Evolutionary conservation across 2,113 vertebrate species (phyloP).

Genomic region (Plectropomus leopardus): DNA sequence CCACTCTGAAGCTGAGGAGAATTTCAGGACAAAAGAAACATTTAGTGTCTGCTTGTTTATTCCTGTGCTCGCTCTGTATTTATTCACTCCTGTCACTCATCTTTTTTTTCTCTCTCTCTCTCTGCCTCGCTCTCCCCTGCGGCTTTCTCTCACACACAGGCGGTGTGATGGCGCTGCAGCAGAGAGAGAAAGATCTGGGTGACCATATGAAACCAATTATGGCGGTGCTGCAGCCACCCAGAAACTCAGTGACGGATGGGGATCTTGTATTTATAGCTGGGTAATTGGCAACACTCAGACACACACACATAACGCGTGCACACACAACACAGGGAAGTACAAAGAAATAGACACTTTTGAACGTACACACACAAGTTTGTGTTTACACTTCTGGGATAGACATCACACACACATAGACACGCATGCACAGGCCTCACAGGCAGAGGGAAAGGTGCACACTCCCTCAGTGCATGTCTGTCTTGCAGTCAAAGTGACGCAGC

Average conservation of each 20-base stretch:
- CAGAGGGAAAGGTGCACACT: conserved; percentile 53
- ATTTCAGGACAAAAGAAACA: conserved; percentile 78
- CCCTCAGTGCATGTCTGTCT: conserved; percentile 23
- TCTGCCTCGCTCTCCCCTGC: conserved; percentile 74
- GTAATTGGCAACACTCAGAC: conserved; percentile 99
- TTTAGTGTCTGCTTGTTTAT: conserved; percentile 86
- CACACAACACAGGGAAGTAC: conserved; percentile 51
- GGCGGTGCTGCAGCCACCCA: conserved; percentile 95
- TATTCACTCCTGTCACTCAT: conserved; percentile 91
- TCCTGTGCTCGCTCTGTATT: conserved; percentile 83
- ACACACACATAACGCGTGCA: conserved; percentile 82
- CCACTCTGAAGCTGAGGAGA: conserved; percentile 44
- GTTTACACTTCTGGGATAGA: conserved; percentile 73
- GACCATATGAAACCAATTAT: conserved; percentile 99
- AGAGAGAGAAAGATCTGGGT: conserved; percentile 84
- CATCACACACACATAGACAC: conserved; percentile 73
- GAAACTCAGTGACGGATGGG: conserved; percentile 98
- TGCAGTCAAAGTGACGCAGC: conserved; percentile 42
- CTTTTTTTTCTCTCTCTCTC: conserved; percentile 69
- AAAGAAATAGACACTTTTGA: conserved; percentile 75
- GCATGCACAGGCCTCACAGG: conserved; percentile 66
- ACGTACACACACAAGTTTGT: conserved; percentile 67
- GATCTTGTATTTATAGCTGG: conserved; percentile 96
- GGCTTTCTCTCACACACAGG: conserved; percentile 89
- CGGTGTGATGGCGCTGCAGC: conserved; percentile 86